phyloP scores from a whole-genome alignment of 2,888 invertebrate genomes.

The Shargacucullia verbasci region DNA sequence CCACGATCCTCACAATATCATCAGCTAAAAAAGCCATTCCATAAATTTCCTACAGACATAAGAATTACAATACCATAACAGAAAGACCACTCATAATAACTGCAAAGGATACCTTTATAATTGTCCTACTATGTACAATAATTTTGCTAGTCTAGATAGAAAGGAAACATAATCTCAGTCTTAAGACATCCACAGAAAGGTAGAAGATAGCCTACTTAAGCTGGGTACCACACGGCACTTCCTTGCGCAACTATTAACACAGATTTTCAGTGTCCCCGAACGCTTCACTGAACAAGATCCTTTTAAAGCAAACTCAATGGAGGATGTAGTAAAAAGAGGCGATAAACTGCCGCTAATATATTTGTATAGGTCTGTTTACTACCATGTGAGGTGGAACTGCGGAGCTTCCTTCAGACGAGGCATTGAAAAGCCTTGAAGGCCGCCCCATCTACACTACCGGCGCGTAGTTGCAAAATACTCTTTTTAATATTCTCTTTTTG shows the following conservation, averaged over 20 bases:
- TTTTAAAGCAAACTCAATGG: slow-evolving; percentile 46
- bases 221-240: slow-evolving; percentile 2
- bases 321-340: slow-evolving; percentile 43
- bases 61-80: too few relatives aligned
- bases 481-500: neutral
- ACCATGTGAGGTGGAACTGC: slow-evolving; percentile 25
- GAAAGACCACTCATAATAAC: too few relatives aligned
- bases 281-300: slow-evolving; percentile 40
- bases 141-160: too few relatives aligned
- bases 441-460: slow-evolving; percentile 51
- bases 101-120: too few relatives aligned
- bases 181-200: slow-evolving; percentile 21
- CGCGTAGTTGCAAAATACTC: slow-evolving; percentile 39
- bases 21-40: too few relatives aligned
- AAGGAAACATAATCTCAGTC: slow-evolving; percentile 33
- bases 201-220: slow-evolving; percentile 32
- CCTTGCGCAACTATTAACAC: slow-evolving; percentile 40
- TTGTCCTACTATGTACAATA: too few relatives aligned
- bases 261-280: slow-evolving; percentile 43
- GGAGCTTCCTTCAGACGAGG: slow-evolving; percentile 32
- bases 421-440: slow-evolving; percentile 29
- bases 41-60: too few relatives aligned
- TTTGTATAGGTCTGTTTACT: slow-evolving; percentile 54
- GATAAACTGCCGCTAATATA: slow-evolving; percentile 53
- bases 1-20: too few relatives aligned